Conservation (phyloP, 2,113 vertebrate species). For the Bettongia penicillata region DNA sequence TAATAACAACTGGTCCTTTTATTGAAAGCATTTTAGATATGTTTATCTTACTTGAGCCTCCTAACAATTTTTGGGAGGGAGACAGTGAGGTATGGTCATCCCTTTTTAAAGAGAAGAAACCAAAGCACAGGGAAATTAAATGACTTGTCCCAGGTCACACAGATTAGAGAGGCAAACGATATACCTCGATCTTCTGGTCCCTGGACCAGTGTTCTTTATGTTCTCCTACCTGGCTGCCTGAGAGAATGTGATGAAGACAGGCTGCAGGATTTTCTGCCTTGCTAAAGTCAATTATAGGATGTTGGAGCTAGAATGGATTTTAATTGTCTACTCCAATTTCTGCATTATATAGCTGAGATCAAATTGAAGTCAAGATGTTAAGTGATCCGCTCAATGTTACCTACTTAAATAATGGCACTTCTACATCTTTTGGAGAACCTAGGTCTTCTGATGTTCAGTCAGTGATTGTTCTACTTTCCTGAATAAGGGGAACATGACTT, state of each 20-base stretch:
- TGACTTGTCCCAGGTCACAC: neutral
- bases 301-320: neutral
- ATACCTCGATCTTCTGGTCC: neutral
- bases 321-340: neutral
- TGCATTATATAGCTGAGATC: neutral
- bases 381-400: neutral
- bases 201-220: neutral
- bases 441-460: neutral
- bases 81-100: neutral
- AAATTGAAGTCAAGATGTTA: neutral
- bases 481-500: neutral
- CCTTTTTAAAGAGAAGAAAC: neutral
- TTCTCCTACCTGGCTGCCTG: neutral
- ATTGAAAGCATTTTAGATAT: neutral
- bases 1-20: neutral
- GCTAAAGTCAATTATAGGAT: neutral
- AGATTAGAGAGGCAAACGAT: neutral
- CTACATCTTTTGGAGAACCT: neutral
- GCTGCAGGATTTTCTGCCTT: neutral
- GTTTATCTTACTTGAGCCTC: neutral
- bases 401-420: neutral
- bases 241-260: neutral
- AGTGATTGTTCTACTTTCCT: neutral
- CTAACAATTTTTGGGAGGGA: neutral
- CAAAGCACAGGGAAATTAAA: neutral